Evolutionary conservation across 30 jellyfish, hydroid and myxozoan genomes (phyloP), one percentile per base, ranked within the genome.

Genomic region (Sanderia malayensis): DNA sequence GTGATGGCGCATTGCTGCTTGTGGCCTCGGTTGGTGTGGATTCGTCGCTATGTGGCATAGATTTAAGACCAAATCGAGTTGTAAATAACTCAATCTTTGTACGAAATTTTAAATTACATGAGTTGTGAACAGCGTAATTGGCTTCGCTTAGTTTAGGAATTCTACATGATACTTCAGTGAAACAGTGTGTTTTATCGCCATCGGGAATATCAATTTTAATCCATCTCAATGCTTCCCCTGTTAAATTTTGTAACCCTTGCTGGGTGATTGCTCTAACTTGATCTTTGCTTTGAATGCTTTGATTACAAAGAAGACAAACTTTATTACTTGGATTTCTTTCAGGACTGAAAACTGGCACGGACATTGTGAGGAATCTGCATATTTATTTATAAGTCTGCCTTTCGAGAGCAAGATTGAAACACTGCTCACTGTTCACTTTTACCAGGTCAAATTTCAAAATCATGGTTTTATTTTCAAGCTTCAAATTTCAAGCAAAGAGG

Each of bases 391-490:
- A 41, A 41, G 55, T 15, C 55, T 41, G 55, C 15, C 55, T 41
- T 41, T 41, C 15, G 55, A 41, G 55, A 41, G 55, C 55, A 41
- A 41, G 15, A 41, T 41, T 41, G 55, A 41, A 41, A 41, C 55
- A 41, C 55, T 41, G 55, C 55, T 41, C 55, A 41, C 55, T 41
- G 55, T 41, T 41, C 55, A 41, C 55, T 41, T 41, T 41, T 41
- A 41, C 55, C 8, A 41, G 55, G 55, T 41, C 55, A 41, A 41
- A 41, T 41, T 41, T 41, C 55, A 41, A 41, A 41, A 41, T 41
- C 55, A 41, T 41, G 55, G 55, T 41, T 41, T 41, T 41, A 41
- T 41, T 41, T 41, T 41, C 55, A 41, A 41, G 55, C 55, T 41
- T 41, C 55, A 41, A 41, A 41, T 41, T 41, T 41, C 55, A 41